A percentile compares a stretch with the other conserved stretches of the same genome.
Conservation (phyloP, 2,113 vertebrate genomes). For the Zeus faber region DNA sequence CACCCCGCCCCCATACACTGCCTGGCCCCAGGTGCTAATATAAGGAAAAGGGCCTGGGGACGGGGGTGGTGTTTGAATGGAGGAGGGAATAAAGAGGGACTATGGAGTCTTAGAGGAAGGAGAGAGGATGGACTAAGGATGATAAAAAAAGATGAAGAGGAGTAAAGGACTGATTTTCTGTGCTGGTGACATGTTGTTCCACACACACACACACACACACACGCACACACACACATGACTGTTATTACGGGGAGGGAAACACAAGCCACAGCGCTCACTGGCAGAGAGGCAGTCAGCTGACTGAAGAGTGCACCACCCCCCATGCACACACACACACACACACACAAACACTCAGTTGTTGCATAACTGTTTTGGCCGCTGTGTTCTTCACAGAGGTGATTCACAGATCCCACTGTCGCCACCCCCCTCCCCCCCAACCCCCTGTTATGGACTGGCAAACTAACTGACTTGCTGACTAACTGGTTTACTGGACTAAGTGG, state of each 20-base stretch:
- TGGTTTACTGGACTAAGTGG: too few species aligned
- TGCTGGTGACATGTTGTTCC: neutral
- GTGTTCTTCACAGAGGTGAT: neutral
- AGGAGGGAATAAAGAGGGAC: neutral
- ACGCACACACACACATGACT: too few species aligned
- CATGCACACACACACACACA: neutral
- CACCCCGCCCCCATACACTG: neutral
- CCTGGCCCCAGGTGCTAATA: slow-evolving; percentile 22
- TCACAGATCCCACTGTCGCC: neutral
- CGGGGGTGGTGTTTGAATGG: neutral
- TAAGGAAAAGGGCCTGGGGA: slow-evolving; percentile 17
- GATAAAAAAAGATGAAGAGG: neutral
- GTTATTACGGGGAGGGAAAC: neutral
- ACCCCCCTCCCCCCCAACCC: too few species aligned
- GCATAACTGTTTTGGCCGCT: neutral
- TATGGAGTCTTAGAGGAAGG: neutral
- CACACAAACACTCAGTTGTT: neutral
- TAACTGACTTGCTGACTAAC: neutral
- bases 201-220: too few species aligned
- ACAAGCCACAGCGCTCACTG: neutral
- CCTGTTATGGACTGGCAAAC: too few species aligned
- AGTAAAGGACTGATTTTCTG: neutral
- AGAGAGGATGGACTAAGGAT: neutral
- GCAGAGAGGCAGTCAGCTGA: neutral
- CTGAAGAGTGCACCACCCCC: neutral